Conservation (phyloP, 2,888 invertebrate genomes). For the Trilocha varians region DNA sequence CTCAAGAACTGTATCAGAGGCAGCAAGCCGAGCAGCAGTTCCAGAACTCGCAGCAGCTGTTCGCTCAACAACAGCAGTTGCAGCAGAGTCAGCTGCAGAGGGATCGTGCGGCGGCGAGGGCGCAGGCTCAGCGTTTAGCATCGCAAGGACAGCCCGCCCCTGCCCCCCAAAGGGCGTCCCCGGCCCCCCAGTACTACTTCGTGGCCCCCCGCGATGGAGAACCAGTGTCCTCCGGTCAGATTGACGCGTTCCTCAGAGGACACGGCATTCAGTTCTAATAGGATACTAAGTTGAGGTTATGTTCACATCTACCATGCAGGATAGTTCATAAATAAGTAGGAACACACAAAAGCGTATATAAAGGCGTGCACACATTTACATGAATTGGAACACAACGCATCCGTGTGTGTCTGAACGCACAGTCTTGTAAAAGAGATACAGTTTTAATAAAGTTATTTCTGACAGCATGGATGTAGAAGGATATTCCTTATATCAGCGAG, state of each 20-base stretch:
- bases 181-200: constrained; percentile 71
- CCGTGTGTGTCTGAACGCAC: no score
- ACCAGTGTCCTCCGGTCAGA: constrained; percentile 76
- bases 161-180: constrained; percentile 27
- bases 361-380: no score
- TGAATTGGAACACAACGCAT: no score
- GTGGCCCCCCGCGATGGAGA: constrained; percentile 70
- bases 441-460: no score
- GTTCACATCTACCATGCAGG: no score
- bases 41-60: constrained; percentile 77
- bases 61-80: constrained; percentile 78
- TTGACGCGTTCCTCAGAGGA: constrained; percentile 85
- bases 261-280: constrained; percentile 77
- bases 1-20: constrained; percentile 71
- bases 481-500: no score
- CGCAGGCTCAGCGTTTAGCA: constrained; percentile 56
- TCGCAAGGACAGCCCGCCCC: constrained; percentile 40
- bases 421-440: no score
- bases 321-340: no score
- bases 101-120: constrained; percentile 69
- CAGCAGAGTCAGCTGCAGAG: constrained; percentile 78
- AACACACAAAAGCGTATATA: no score
- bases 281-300: constrained; percentile 21
- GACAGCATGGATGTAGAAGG: no score
- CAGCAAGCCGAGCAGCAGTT: constrained; percentile 75